A percentile compares a stretch with the other conserved stretches of the same genome.
Conservation (phyloP, 2,797 vertebrate genomes). For the Poliocrania exsul region DNA sequence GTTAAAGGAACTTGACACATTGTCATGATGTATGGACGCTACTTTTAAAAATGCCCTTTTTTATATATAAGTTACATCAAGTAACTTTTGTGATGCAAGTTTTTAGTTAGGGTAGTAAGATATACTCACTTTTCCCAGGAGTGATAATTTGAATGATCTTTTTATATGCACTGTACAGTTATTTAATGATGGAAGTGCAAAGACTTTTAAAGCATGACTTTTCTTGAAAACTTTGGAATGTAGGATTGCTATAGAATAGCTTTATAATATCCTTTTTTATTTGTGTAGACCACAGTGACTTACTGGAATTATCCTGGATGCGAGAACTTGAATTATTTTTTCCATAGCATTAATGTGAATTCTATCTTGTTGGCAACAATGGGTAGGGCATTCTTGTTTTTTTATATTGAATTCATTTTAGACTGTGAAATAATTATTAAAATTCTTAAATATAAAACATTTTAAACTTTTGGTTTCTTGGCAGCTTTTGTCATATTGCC, state of each 20-base stretch:
- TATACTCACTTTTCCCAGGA: background rate
- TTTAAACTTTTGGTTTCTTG: background rate
- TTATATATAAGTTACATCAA: background rate
- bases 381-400: background rate
- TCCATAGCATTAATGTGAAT: background rate
- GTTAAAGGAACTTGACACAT: background rate
- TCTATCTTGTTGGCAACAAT: background rate
- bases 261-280: background rate
- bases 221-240: background rate
- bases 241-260: background rate
- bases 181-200: background rate
- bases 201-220: background rate
- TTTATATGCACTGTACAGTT: slow-evolving; percentile 9
- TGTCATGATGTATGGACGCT: background rate
- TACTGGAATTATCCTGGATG: slow-evolving; percentile 29
- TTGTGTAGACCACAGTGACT: background rate
- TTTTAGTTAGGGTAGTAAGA: background rate
- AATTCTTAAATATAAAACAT: slow-evolving; percentile 16
- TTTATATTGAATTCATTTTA: background rate
- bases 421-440: background rate
- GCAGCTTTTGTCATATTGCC: background rate
- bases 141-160: background rate
- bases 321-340: slow-evolving; percentile 34
- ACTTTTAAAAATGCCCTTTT: slow-evolving; percentile 28
- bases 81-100: background rate